Percentiles rank a stretch among this genome's conserved stretches.
Evolutionary conservation across 2,797 vertebrate species (phyloP).

Genomic region (Nannoperca obscura): DNA sequence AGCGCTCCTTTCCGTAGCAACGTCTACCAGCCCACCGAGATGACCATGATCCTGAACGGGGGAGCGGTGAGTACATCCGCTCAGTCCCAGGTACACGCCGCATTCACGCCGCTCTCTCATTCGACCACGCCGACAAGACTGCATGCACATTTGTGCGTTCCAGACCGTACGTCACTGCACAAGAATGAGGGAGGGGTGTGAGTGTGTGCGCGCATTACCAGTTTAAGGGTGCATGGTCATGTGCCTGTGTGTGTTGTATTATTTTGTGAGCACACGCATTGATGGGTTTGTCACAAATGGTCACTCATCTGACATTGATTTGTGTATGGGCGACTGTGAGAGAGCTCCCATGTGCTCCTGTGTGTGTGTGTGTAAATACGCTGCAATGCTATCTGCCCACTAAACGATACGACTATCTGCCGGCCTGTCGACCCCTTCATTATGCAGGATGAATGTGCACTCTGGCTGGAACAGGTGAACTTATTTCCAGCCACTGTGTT

Average conservation of each 20-base stretch:
- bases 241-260: conserved; percentile 39
- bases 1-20: conserved; percentile 97
- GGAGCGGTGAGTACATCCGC: conserved; percentile 95
- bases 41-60: conserved; percentile 98
- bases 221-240: conserved; percentile 32
- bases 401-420: conserved; percentile 59
- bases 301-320: conserved; percentile 56
- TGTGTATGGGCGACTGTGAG: conserved; percentile 39
- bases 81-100: conserved; percentile 80
- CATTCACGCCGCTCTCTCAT: conserved; percentile 70
- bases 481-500: conserved; percentile 45
- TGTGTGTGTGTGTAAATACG: conserved; percentile 44
- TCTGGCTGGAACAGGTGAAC: conserved; percentile 58
- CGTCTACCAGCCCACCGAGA: conserved; percentile 98
- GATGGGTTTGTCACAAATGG: conserved; percentile 51
- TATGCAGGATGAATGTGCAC: conserved; percentile 61
- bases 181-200: conserved; percentile 69
- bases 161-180: conserved; percentile 59
- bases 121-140: conserved; percentile 63
- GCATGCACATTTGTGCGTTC: conserved; percentile 78
- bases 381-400: conserved; percentile 42
- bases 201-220: conserved; percentile 42
- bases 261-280: conserved; percentile 54
- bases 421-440: conserved; percentile 43
- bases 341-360: conserved; percentile 29